Evolutionary conservation across 2,113 vertebrate genomes (phyloP).

Genomic region (Trichechus manatus): DNA sequence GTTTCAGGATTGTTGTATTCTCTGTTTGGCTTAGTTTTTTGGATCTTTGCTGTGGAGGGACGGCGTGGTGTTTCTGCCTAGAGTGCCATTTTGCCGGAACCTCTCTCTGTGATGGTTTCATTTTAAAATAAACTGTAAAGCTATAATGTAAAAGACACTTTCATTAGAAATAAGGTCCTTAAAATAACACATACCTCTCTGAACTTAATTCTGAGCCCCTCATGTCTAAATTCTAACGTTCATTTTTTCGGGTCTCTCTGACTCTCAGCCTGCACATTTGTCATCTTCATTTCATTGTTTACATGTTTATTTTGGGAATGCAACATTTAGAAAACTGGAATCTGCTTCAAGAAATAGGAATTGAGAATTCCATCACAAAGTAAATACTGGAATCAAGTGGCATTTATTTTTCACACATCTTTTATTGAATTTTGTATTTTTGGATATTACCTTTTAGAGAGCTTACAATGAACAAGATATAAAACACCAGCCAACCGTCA

Average conservation of each 20-base stretch:
- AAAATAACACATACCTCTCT: neutral
- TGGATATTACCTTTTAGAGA: conserved; percentile 78
- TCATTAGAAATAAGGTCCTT: neutral
- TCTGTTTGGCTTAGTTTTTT: too few species aligned
- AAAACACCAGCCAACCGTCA: conserved; percentile 65
- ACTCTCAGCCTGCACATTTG: conserved; percentile 29
- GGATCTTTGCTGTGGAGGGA: too few species aligned
- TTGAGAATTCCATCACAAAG: conserved; percentile 75
- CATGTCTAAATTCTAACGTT: neutral
- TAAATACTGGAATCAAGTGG: conserved; percentile 77
- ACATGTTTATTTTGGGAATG: conserved; percentile 79
- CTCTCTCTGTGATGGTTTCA: neutral
- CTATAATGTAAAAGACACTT: neutral
- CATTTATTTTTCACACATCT: conserved; percentile 80
- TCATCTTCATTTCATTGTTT: conserved; percentile 77
- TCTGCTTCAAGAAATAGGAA: conserved; percentile 71
- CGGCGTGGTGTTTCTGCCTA: too few species aligned
- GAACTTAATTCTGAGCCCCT: neutral
- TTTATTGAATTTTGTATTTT: conserved; percentile 81
- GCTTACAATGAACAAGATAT: conserved; percentile 70
- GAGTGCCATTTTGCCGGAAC: too few species aligned
- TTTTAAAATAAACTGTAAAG: neutral
- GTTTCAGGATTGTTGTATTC: too few species aligned
- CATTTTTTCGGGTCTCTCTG: neutral
- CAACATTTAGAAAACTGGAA: conserved; percentile 79